Conservation (phyloP, 1,140 invertebrate species). For the Drosophila ogumai region DNA sequence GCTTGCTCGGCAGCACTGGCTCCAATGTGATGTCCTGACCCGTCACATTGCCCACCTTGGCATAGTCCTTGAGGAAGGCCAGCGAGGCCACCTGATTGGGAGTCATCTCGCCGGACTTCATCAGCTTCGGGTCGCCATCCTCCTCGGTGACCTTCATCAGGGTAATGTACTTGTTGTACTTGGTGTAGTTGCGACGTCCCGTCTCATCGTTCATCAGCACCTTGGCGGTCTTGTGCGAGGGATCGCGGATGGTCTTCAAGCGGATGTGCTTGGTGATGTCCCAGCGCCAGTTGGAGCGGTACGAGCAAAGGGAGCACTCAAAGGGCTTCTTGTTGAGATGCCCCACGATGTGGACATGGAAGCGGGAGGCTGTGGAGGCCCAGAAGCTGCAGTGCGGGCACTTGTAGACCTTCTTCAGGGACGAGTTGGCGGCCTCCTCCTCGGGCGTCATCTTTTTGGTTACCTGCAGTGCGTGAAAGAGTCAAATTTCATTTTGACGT, state of each 20-base stretch:
- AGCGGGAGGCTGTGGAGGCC: slow-evolving; percentile 95
- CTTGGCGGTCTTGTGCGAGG: slow-evolving; percentile 90
- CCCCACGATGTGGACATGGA: slow-evolving; percentile 96
- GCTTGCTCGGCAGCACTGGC: slow-evolving; percentile 59
- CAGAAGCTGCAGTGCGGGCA: slow-evolving; percentile 96
- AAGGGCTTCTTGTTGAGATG: slow-evolving; percentile 97
- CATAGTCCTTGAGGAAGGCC: slow-evolving; percentile 80
- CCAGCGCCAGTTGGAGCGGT: slow-evolving; percentile 97
- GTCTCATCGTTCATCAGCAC: slow-evolving; percentile 96
- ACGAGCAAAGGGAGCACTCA: slow-evolving; percentile 96
- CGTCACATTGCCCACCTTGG: slow-evolving; percentile 55
- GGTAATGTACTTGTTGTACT: slow-evolving; percentile 95
- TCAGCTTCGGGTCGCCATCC: slow-evolving; percentile 84
- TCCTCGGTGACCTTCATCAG: slow-evolving; percentile 87
- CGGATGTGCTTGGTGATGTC: slow-evolving; percentile 98
- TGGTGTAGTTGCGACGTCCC: slow-evolving; percentile 95
- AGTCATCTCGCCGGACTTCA: slow-evolving; percentile 85
- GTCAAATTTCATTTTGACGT: slow-evolving; percentile 85
- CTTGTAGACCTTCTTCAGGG: slow-evolving; percentile 91
- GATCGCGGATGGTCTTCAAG: slow-evolving; percentile 93
- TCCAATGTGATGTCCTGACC: slow-evolving; percentile 76
- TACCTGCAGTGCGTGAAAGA: slow-evolving; percentile 84
- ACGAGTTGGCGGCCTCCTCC: slow-evolving; percentile 84
- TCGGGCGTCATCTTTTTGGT: slow-evolving; percentile 85
- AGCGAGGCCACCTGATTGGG: slow-evolving; percentile 83